Conservation (phyloP, 2,113 vertebrate species). For the Dromiciops gliroides region DNA sequence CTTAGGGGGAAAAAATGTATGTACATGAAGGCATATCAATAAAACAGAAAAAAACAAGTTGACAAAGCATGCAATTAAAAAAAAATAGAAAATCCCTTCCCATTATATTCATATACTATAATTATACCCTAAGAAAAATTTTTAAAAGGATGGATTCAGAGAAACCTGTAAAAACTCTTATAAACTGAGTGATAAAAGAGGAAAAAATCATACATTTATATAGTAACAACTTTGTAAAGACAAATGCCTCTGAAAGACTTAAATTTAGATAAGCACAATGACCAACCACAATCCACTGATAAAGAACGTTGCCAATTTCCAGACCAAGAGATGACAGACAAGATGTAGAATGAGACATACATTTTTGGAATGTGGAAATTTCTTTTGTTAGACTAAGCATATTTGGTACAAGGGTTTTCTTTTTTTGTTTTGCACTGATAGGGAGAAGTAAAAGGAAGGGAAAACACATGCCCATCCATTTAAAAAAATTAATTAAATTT, state of each 20-base stretch:
- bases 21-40: neutral
- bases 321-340: neutral
- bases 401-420: neutral
- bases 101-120: neutral
- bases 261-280: neutral
- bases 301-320: neutral
- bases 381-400: neutral
- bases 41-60: no score
- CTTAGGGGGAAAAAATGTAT: neutral
- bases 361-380: neutral
- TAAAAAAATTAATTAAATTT: neutral
- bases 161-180: neutral
- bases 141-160: no score
- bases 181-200: neutral
- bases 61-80: no score
- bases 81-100: neutral
- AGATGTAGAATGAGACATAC: neutral
- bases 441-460: neutral
- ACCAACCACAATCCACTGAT: neutral
- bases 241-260: neutral
- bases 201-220: neutral
- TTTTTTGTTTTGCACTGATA: neutral
- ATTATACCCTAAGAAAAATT: no score
- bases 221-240: neutral
- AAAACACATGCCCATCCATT: neutral